These are phyloP conservation scores for Galerucella pusilla DNA, from an alignment of 2,888 invertebrate genomes.

Conservation along the genomic window DNA sequence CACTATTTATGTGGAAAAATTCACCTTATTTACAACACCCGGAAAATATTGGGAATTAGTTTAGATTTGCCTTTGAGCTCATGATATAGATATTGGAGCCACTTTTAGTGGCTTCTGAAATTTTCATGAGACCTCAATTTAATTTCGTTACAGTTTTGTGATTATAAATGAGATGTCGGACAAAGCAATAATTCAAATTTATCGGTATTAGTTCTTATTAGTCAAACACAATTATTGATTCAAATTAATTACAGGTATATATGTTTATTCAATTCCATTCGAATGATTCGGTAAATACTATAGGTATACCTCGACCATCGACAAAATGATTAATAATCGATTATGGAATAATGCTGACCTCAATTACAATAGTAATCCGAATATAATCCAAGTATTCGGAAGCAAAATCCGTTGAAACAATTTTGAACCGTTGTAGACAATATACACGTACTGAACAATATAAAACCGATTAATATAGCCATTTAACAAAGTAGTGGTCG, in stretches of 20 bases:
- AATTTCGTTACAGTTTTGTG: too few relatives aligned
- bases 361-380: conserved; percentile 19
- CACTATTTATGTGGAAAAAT: too few relatives aligned
- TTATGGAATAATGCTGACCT: conserved; percentile 10
- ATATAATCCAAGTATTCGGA: conserved; percentile 21
- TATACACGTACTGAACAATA: conserved; percentile 5
- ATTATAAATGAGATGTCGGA: background rate
- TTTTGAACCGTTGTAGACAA: conserved; percentile 26
- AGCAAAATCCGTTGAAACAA: conserved; percentile 13
- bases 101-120: too few relatives aligned
- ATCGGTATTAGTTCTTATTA: background rate
- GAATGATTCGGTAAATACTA: conserved; percentile 10
- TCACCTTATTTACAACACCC: too few relatives aligned
- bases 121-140: too few relatives aligned
- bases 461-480: conserved; percentile 28
- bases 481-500: conserved; percentile 17
- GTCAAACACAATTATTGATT: background rate
- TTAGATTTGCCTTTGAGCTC: too few relatives aligned
- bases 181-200: too few relatives aligned
- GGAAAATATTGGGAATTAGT: too few relatives aligned
- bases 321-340: conserved; percentile 14
- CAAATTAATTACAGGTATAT: background rate
- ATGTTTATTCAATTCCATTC: background rate
- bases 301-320: background rate
- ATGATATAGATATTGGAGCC: too few relatives aligned